Evolutionary conservation across 92 coral and sea anemone genomes (phyloP).

Genomic region (Epizoanthus illoricatus): DNA sequence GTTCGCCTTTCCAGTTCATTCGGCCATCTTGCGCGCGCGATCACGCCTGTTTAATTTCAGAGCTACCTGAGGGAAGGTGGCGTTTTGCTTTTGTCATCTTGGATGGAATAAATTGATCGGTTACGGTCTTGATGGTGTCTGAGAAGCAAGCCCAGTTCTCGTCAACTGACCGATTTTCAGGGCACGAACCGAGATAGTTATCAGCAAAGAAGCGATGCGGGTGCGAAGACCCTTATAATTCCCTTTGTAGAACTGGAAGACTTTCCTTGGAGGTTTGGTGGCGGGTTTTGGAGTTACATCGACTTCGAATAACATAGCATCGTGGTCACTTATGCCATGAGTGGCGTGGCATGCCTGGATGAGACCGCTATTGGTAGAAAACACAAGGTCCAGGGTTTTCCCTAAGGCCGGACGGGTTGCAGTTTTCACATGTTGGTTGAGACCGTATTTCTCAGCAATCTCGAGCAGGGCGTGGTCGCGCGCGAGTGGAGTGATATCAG

Average conservation of each 20-base stretch:
- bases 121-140: conserved; percentile 12
- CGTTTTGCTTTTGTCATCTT: conserved; percentile 40
- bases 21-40: conserved; percentile 29
- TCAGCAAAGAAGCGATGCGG: conserved; percentile 38
- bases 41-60: conserved; percentile 49
- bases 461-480: conserved; percentile 35
- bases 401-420: conserved; percentile 43
- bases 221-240: conserved; percentile 36
- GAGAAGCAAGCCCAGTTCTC: conserved; percentile 46
- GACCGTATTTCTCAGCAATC: conserved; percentile 29
- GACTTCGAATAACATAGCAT: conserved; percentile 42
- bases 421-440: conserved; percentile 44
- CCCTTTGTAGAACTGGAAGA: conserved; percentile 46
- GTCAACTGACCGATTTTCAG: conserved; percentile 40
- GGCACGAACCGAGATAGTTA: conserved; percentile 25
- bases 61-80: conserved; percentile 51
- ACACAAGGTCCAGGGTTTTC: conserved; percentile 49
- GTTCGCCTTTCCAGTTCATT: conserved; percentile 13
- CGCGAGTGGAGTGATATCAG: neutral
- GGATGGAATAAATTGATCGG: conserved; percentile 3
- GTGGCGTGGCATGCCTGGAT: conserved; percentile 53
- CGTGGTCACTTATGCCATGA: conserved; percentile 49
- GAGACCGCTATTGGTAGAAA: conserved; percentile 37
- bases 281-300: conserved; percentile 45
- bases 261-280: conserved; percentile 47